Conservation (phyloP, 2,888 invertebrate species). For the Apantesis nais region DNA sequence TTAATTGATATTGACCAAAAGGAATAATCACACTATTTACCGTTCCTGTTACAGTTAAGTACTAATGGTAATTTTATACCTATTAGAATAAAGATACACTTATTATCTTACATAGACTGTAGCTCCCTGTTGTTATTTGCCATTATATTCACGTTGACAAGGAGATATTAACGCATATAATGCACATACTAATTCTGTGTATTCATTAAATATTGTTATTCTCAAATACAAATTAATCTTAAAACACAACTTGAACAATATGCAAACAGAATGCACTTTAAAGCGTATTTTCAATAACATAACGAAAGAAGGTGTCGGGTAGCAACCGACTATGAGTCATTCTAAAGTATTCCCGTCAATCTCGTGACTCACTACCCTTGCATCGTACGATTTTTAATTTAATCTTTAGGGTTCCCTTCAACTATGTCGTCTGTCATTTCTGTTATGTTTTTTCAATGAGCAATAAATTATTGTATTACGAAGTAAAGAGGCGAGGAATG, state of each 20-base stretch:
- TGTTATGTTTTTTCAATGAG: slow-evolving; percentile 28
- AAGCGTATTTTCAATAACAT: slow-evolving; percentile 17
- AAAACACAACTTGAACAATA: not conserved
- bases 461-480: slow-evolving; percentile 20
- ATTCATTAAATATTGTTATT: too few relatives aligned
- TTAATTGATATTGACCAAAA: not conserved
- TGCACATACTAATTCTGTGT: not conserved
- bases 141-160: not conserved
- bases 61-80: not conserved
- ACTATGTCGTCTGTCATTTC: slow-evolving; percentile 25
- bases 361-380: slow-evolving; percentile 42
- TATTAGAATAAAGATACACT: not conserved
- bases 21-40: not conserved
- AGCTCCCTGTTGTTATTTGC: not conserved
- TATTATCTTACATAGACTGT: not conserved
- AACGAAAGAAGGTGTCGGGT: slow-evolving; percentile 20
- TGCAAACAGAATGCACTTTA: not conserved
- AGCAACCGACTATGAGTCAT: slow-evolving; percentile 32
- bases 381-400: slow-evolving; percentile 41
- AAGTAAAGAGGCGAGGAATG: slow-evolving; percentile 13
- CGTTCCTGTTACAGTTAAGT: not conserved
- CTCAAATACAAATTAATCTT: not conserved
- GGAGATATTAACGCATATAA: not conserved
- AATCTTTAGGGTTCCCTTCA: slow-evolving; percentile 36
- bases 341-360: slow-evolving; percentile 44